Conservation (phyloP, 2,888 invertebrate species). For the Melangyna quadrimaculata region DNA sequence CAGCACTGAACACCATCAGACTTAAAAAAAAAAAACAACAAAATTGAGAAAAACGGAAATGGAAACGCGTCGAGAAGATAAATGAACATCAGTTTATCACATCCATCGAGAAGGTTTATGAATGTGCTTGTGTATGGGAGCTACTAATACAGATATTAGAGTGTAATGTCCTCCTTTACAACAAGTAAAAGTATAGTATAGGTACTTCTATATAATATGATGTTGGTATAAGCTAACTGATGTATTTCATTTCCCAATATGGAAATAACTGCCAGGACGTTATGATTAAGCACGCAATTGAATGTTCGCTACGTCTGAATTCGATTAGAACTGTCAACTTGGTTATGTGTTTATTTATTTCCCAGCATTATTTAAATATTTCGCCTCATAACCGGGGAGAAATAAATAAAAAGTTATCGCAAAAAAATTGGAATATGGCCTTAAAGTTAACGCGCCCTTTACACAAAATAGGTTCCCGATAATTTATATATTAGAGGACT, state of each 20-base stretch:
- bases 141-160: neutral
- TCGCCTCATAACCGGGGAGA: neutral
- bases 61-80: slow-evolving; percentile 71
- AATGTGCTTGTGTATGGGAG: neutral
- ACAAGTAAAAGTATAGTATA: no score
- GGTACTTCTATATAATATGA: no score
- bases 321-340: slow-evolving; percentile 64
- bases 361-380: slow-evolving; percentile 29
- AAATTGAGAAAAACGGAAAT: slow-evolving; percentile 35
- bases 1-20: slow-evolving; percentile 3
- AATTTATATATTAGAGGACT: neutral
- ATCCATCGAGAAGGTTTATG: slow-evolving; percentile 29
- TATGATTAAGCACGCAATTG: slow-evolving; percentile 63
- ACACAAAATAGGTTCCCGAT: neutral
- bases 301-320: slow-evolving; percentile 60
- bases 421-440: neutral
- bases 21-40: neutral
- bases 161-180: slow-evolving; percentile 12
- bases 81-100: slow-evolving; percentile 70
- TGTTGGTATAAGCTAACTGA: slow-evolving; percentile 38
- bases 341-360: slow-evolving; percentile 63
- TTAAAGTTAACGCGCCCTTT: neutral
- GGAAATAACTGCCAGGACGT: slow-evolving; percentile 64
- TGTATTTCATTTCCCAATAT: slow-evolving; percentile 70
- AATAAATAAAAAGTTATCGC: neutral